phyloP scores from a whole-genome alignment of 2,113 vertebrate species.

The Potamarius usumacintae region DNA sequence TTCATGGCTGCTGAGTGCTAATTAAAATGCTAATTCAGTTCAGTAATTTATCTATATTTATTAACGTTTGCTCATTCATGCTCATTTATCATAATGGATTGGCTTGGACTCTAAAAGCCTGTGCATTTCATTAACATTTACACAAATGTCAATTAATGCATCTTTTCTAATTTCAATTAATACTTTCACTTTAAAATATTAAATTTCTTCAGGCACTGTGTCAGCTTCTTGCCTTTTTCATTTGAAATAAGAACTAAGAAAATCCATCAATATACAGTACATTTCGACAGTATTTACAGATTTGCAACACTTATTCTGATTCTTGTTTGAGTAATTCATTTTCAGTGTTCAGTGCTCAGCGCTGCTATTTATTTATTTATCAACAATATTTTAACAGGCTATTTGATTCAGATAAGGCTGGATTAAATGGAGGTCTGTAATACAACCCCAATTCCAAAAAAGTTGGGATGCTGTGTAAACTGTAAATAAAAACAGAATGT shows the following conservation, averaged over 20 bases:
- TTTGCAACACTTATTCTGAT: background rate
- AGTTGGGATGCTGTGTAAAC: no score
- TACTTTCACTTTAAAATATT: background rate
- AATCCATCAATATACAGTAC: background rate
- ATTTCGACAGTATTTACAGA: background rate
- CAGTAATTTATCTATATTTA: background rate
- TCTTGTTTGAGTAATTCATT: no score
- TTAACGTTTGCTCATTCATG: constrained; percentile 1
- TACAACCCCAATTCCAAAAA: no score
- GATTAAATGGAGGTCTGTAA: no score
- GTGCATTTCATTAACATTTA: constrained; percentile 26
- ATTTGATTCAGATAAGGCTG: no score
- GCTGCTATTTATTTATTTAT: no score
- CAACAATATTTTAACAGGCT: no score
- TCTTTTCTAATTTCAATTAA: constrained; percentile 24
- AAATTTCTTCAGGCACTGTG: background rate
- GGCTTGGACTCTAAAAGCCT: background rate
- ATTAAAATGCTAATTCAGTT: constrained; percentile 12
- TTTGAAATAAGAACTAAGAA: background rate
- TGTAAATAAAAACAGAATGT: no score
- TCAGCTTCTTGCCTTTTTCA: background rate
- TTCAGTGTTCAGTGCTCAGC: no score
- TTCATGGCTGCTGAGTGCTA: background rate
- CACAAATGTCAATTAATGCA: constrained; percentile 30
- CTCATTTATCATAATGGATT: background rate